phyloP scores from a whole-genome alignment of 2,888 invertebrate genomes.

The Cerceris ruficornis region DNA sequence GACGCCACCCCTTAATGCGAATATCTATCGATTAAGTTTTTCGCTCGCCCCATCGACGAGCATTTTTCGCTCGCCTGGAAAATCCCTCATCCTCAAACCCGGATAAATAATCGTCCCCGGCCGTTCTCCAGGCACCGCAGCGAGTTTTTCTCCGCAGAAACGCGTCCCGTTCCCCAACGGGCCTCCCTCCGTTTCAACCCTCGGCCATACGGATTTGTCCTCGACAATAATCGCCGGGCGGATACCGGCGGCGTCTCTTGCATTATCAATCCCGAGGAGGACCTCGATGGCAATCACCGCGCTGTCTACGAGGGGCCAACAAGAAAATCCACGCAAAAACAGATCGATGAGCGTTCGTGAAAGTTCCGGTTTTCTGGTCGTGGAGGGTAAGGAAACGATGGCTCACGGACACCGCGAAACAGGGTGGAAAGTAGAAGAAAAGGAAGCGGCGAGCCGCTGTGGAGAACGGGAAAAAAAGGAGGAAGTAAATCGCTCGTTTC shows the following conservation, averaged over 20 bases:
- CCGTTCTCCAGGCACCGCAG: constrained; percentile 37
- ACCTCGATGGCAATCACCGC: constrained; percentile 48
- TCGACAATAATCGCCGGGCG: constrained; percentile 60
- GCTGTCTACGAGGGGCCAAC: constrained; percentile 21
- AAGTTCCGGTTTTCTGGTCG: constrained; percentile 38
- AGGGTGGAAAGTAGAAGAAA: constrained; percentile 14
- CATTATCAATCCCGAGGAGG: constrained; percentile 58
- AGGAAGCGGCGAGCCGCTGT: constrained; percentile 18
- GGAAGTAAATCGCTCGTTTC: constrained; percentile 54
- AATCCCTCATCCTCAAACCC: constrained; percentile 16
- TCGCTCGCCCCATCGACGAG: constrained; percentile 25
- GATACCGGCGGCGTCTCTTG: constrained; percentile 39
- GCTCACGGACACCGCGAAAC: constrained; percentile 40
- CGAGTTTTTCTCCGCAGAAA: constrained; percentile 45
- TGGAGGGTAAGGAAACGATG: constrained; percentile 34
- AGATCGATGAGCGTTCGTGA: constrained; percentile 19
- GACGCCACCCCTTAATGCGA: background rate
- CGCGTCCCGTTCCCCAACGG: constrained; percentile 9
- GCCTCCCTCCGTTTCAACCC: constrained; percentile 7
- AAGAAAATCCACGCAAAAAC: constrained; percentile 60
- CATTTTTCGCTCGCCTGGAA: constrained; percentile 32
- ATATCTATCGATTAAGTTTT: constrained; percentile 46
- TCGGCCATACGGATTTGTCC: constrained; percentile 39
- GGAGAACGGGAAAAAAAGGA: constrained; percentile 12
- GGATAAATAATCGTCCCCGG: constrained; percentile 58